Base-by-base conservation (phyloP, 2,888 invertebrate genomes). In the Nebria brevicollis region DNA sequence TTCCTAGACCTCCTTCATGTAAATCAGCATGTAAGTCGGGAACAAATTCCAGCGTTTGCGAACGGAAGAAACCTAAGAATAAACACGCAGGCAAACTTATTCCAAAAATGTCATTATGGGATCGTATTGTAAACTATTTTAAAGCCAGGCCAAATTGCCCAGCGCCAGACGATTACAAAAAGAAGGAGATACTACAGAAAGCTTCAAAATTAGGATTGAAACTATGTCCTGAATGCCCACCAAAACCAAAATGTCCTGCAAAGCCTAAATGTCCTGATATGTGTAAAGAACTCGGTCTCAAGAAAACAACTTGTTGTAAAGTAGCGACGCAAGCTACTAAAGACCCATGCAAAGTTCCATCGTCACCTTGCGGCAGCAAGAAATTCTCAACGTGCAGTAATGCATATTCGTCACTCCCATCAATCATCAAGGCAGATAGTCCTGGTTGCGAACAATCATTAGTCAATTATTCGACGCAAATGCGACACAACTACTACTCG, bases 131-230 rank as follows among this genome's bases (percentile, higher is more conserved):
- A 3, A 86, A 87, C 77, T 89, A 85, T 83, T 88, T 89, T 82
- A 87, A 86, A 82, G 87, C 88, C 1, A 84, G 86, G 82, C 87
- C 86, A 0, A 84, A 85, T 74, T 88, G 87, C 83, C 88, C 88
- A 1, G 75, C 85, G 4, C 86, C 88, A 0, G 87, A 85, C 34
- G 87, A 87, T 74, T 86, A 85, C 83, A 86, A 85, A 75, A 86
- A 85, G 72, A 85, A 85, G 76, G 84, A 85, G 54, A 82, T 87
- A 10, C 84, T 82, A 64, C 83, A 84, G 13, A 85, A 86, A 72
- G 87, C 88, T 0, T 85, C 86, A 77, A 86, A 85, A 82, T 87
- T 86, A 4, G 88, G 88, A 26, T 82, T 87, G 42, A 82, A 85
- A 20, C 80, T 87, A 0, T 84, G 85, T 64, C 54, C 54, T 13